Conservation (phyloP, 2,797 vertebrate genomes). For the Champsocephalus esox region DNA sequence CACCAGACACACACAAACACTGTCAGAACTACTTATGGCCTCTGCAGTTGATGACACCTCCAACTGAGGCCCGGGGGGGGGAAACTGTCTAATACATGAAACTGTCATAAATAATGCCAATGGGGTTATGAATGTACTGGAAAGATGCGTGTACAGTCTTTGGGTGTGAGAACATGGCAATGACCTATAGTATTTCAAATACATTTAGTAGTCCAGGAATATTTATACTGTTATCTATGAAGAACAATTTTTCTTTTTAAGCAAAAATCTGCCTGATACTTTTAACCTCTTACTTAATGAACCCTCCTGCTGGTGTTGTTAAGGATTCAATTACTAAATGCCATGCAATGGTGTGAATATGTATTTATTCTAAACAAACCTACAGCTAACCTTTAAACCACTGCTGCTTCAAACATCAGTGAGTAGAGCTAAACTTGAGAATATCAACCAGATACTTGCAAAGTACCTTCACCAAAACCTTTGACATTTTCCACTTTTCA, state of each 20-base stretch:
- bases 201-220: not conserved
- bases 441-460: not conserved
- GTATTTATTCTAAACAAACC: not conserved
- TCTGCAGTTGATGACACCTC: constrained; percentile 28
- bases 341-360: not conserved
- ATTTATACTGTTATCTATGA: not conserved
- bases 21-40: constrained; percentile 58
- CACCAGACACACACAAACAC: constrained; percentile 53
- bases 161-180: constrained; percentile 4
- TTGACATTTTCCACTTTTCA: not conserved
- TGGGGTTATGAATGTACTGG: not conserved
- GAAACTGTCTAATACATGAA: constrained; percentile 1
- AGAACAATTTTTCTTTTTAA: not conserved
- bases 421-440: not conserved
- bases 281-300: not conserved
- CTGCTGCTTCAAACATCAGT: not conserved
- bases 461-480: not conserved
- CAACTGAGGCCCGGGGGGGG: constrained; percentile 23
- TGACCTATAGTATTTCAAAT: not conserved
- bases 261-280: not conserved
- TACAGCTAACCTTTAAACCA: not conserved
- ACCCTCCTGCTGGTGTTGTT: not conserved
- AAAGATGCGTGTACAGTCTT: constrained; percentile 12
- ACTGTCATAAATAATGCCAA: constrained; percentile 1
- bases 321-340: not conserved